Conservation (phyloP, 2,797 vertebrate genomes). For the Naso thynnoides region DNA sequence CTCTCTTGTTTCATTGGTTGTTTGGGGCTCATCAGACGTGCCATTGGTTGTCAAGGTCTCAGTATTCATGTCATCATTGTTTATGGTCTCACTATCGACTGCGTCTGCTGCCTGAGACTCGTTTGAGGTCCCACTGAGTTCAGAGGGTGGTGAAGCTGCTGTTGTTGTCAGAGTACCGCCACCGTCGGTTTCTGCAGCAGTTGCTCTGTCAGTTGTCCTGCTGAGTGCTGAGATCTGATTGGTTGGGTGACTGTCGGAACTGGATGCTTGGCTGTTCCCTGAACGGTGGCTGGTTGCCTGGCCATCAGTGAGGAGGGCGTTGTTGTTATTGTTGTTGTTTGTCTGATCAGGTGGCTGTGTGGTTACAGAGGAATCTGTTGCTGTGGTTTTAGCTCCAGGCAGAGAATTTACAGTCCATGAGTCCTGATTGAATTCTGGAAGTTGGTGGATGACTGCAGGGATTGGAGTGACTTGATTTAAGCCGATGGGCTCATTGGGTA, state of each 20-base stretch:
- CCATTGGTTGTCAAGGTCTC: slow-evolving; percentile 7
- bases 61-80: not conserved
- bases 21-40: not conserved
- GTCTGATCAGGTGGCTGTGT: slow-evolving; percentile 5
- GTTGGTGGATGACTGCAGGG: slow-evolving; percentile 44
- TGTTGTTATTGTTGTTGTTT: slow-evolving; percentile 74
- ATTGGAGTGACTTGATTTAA: slow-evolving; percentile 31
- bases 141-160: not conserved
- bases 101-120: slow-evolving; percentile 1
- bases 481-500: slow-evolving; percentile 28
- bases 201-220: not conserved
- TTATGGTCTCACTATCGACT: not conserved
- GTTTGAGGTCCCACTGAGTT: not conserved
- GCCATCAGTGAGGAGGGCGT: not conserved
- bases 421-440: slow-evolving; percentile 72
- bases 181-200: slow-evolving; percentile 1
- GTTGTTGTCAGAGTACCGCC: not conserved
- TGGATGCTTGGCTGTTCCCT: not conserved
- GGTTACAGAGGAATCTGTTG: slow-evolving; percentile 14
- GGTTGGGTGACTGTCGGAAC: not conserved
- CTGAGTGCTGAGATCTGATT: slow-evolving; percentile 8
- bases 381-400: not conserved
- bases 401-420: slow-evolving; percentile 43
- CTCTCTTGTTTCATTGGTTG: slow-evolving; percentile 4
- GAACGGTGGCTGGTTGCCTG: not conserved